Base-by-base conservation (phyloP, 2,113 vertebrate genomes). In the Ictalurus punctatus region DNA sequence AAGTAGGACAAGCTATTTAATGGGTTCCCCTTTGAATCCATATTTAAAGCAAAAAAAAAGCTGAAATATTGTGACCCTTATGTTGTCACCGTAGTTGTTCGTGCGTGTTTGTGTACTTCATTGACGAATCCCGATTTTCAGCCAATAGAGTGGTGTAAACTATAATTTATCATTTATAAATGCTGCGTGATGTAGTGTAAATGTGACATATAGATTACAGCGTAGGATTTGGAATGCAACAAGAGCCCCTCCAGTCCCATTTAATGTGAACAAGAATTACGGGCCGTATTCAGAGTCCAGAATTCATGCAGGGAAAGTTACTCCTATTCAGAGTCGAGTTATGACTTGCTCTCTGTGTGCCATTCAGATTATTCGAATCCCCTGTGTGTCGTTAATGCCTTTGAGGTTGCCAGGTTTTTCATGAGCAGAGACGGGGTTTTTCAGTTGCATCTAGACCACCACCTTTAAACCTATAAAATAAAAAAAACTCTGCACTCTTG, bases 61-160 rank as follows among this genome's bases (percentile, higher is more conserved):
- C 48, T 81, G 76, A 82, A 85, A 86, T 90, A 79, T 86, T 74
- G 87, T 90, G 87, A 87, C 73, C 87, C 85, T 84, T 90, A 71
- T 74, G 84, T 90, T 84, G 89, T 91, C 84, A 17, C 80, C 85
- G 90, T 88, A 86, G 82, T 91, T 74, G 85, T 91, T 82, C 40
- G 76, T 90, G 86, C 63, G 88, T 73, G 91, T 91, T 74, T 69
- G 86, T 90, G 91, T 90, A 73, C 63, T 88, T 90, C 89, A 88
- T 85, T 30, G 84, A 88, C 84, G 88, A 91, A 90, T 90, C 84
- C 84, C 84, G 83, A 80, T 59, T 76, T 88, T 76, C 52, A 74
- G 84, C 74, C 80, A 12, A 78, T 78, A 52, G 56, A 67, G 67
- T 59, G 37, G 37, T 86, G 78, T 88, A 61, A 83, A 58, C 48